Base-by-base conservation (phyloP, 2,888 invertebrate genomes). In the Cacoxenus indagator region DNA sequence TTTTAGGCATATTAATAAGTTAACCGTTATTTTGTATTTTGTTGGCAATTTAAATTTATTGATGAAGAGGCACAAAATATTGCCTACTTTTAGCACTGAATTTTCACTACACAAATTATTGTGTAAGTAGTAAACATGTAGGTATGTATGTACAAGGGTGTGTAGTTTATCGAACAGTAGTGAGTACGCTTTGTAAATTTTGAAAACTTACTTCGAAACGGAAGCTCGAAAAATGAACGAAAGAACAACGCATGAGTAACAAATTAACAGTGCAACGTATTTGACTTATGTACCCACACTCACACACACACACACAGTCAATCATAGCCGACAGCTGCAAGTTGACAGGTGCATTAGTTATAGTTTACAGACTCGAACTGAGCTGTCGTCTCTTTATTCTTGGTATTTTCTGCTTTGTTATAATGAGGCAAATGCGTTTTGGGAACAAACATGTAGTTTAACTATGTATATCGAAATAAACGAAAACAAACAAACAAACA, bases 401-500 rank as follows among this genome's bases (percentile, higher is more conserved):
- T 73, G 69, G 26, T 67, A 69, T 68, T 76, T 45, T n/a, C n/a
- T n/a, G 71, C 74, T 70, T 77, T 73, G 75, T 73, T 65, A 65
- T 73, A 77, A 70, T 71, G 72, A 71, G 72, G 71, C 73, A 75
- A 81, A 81, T 79, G 87, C 83, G 85, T 86, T 85, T 86, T 86
- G 87, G 86, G 87, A 86, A 84, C 87, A 86, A 87, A 84, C 78
- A 83, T 78, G 81, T 86, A 86, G 86, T 84, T 85, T 80, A 85
- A 81, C 75, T 76, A 82, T 82, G 51, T 46, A 66, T 67, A 67
- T 73, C 70, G 62, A 70, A 70, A 67, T 69, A 64, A 70, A 69
- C 72, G 74, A 73, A 62, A 45, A 66, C 59, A 70, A n/a, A 43
- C 55, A 46, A 70, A 55, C 9, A 11, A n/a, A 55, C 22, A 65